Evolutionary conservation across 2,113 vertebrate species (phyloP), one percentile per base, ranked within the genome.

Genomic region (Puffinus mauretanicus): DNA sequence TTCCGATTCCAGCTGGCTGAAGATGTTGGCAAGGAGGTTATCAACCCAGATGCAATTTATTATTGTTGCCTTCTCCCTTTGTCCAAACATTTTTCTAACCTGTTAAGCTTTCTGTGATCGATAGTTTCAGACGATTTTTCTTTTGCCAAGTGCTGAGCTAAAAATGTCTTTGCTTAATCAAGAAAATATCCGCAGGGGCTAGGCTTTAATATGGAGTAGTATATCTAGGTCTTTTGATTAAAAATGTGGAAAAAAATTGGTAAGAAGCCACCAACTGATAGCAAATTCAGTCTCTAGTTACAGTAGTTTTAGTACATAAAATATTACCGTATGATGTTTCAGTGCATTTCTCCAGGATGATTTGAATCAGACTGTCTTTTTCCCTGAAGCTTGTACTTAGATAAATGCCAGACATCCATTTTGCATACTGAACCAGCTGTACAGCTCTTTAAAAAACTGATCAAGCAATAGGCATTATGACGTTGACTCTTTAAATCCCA

Each of bases 41-140:
- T 97, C 77, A 82, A 30, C 21, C 36, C 88, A 95, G 57, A 95
- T 87, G 83, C 27, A 76, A 52, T 89, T 83, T 88, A 72, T 93
- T 95, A 83, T 89, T 69, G 24, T 89, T 94, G 40, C 73, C 61
- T 93, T 93, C 81, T 82, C 57, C 86, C 77, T 84, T 61, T 72
- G 44, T 92, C 86, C 86, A 97, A 96, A 96, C 86, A 49, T 97
- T 97, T 92, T 95, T 42, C 57, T 94, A 84, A 94, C 92, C 72
- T 91, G 92, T 8, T 70, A 72, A 79, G 81, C 42, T 91, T 84
- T 27, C 80, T 38, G 61, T 66, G 96, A 95, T 95, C 8, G 3
- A 96, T 89, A 24, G 40, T 16, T 22, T 7, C 19, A 1, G 86
- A 76, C 0, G 18, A 79, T 72, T 96, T 82, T 93, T 87, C 77